Evolutionary conservation across 2,888 invertebrate species (phyloP), one percentile per base, ranked within the genome.

Genomic region (Agrochola lychnidis): DNA sequence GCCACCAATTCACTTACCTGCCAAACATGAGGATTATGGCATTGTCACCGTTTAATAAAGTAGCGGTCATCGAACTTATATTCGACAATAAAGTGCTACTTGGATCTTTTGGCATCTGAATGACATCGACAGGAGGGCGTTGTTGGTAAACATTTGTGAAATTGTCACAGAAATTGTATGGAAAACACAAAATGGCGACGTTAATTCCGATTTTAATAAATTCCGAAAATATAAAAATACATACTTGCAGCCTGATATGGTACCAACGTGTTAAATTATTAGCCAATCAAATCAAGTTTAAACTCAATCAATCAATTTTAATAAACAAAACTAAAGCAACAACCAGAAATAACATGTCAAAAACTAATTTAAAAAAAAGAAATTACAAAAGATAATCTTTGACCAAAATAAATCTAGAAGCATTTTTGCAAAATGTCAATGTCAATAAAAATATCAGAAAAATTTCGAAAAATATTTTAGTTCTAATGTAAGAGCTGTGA

Each of bases 281-380:
- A 48, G 22, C 14, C 30, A 51, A 64, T 42, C n/a, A 51, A 57
- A 71, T 64, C 22, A 40, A 66, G 19, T 59, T 16, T n/a, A 7
- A 53, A 63, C 16, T 22, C 30, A 25, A 42, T 69, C 10, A 66
- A 61, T 56, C n/a, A 45, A 70, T 57, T 25, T 2, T 22, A 9
- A 9, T 42, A 22, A 61, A 22, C 9, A 40, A 40, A 53, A 66
- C 4, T 30, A 51, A n/a, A 36, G 70, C 73, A 79, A 79, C 10
- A 79, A 79, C 78, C 77, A 81, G 85, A 88, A 81, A 82, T 87
- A 71, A 71, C 88, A 69, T 87, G 87, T 0, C 61, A 42, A 51
- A n/a, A 2, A 16, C 25, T 68, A 69, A 84, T 84, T 22, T 19
- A 67, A 45, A 61, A 25, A 9, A 48, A 36, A 25, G 0, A 51